Percentiles rank a stretch among this genome's conserved stretches.
These are phyloP conservation scores for Ormyrus rosae DNA, from an alignment of 2,888 invertebrate genomes.

Conservation along the genomic window DNA sequence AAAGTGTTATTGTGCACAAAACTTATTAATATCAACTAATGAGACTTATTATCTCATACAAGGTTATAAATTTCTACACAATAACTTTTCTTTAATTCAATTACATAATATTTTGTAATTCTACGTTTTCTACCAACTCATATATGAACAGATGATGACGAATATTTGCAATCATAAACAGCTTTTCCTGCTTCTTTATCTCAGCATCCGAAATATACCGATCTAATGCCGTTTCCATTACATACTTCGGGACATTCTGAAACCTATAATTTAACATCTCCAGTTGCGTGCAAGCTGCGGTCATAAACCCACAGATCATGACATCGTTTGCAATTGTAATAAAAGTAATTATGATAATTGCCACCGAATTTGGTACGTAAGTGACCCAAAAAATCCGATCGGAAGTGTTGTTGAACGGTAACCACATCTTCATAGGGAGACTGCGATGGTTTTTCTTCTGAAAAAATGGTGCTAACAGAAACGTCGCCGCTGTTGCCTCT, in stretches of 20 bases:
- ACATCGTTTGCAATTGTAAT: conserved; percentile 1
- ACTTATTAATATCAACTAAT: too few relatives aligned
- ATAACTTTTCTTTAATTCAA: too few relatives aligned
- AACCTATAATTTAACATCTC: conserved; percentile 25
- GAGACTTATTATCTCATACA: too few relatives aligned
- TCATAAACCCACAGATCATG: conserved; percentile 13
- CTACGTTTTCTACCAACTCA: too few relatives aligned
- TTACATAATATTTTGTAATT: too few relatives aligned
- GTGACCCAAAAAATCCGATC: conserved; percentile 16
- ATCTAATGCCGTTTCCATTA: too few relatives aligned
- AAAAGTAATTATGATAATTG: conserved; percentile 6
- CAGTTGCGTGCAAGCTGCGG: conserved; percentile 4
- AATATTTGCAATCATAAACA: too few relatives aligned
- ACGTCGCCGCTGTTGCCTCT: conserved; percentile 20
- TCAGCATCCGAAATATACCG: too few relatives aligned
- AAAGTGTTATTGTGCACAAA: too few relatives aligned
- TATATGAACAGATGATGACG: too few relatives aligned
- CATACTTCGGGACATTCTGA: not conserved
- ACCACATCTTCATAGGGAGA: conserved; percentile 18
- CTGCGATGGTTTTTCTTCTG: conserved; percentile 1
- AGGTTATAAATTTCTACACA: too few relatives aligned
- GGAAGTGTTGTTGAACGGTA: conserved; percentile 1
- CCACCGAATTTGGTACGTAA: conserved; percentile 3
- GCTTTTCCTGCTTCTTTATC: too few relatives aligned
- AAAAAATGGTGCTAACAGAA: conserved; percentile 26